Conservation (phyloP, 1,140 invertebrate species). For the Neomicropteryx cornuta region DNA sequence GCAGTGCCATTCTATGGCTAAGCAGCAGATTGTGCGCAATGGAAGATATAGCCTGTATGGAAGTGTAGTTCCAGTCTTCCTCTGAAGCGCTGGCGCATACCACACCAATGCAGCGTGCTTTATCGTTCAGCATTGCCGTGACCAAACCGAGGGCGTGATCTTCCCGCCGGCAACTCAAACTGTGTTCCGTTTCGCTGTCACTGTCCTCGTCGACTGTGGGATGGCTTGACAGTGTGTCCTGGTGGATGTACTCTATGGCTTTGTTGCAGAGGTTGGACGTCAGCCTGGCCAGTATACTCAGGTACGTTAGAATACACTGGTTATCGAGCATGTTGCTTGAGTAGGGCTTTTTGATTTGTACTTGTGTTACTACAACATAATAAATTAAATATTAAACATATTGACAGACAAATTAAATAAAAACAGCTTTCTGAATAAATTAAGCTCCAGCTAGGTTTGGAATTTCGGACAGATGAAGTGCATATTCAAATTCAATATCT, state of each 20-base stretch:
- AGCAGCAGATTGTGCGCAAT: conserved; percentile 70
- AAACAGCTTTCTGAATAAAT: too few species aligned
- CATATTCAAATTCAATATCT: too few species aligned
- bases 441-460: too few species aligned
- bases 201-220: conserved; percentile 35
- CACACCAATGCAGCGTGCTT: conserved; percentile 43
- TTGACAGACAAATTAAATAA: too few species aligned
- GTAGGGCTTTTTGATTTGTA: too few species aligned
- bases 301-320: conserved; percentile 18
- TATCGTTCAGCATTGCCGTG: conserved; percentile 51
- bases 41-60: conserved; percentile 56
- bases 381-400: too few species aligned
- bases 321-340: conserved; percentile 18
- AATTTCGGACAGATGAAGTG: too few species aligned
- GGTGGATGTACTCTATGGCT: conserved; percentile 29
- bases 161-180: conserved; percentile 27
- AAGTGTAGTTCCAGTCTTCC: conserved; percentile 40
- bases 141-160: conserved; percentile 26
- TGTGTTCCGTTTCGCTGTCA: conserved; percentile 36
- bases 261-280: conserved; percentile 36
- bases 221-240: conserved; percentile 34
- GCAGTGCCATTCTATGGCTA: conserved; percentile 61
- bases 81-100: conserved; percentile 49
- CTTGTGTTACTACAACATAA: too few species aligned
- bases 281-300: conserved; percentile 31